Conservation (phyloP, 2,888 invertebrate species). For the Papilio protenor region DNA sequence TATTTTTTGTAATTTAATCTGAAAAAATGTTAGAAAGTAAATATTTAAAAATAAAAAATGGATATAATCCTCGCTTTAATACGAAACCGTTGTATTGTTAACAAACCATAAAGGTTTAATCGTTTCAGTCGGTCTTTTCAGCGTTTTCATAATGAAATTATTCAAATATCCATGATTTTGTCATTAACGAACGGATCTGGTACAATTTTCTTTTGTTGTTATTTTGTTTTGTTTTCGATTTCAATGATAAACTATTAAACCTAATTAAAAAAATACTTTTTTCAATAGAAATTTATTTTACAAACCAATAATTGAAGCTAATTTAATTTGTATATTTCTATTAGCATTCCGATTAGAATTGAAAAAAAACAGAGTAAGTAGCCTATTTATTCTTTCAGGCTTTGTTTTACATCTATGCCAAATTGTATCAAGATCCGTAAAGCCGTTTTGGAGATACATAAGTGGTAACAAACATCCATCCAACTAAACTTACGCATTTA, state of each 20-base stretch:
- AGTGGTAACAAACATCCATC: too few relatives aligned
- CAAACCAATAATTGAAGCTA: too few relatives aligned
- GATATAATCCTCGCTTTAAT: background rate
- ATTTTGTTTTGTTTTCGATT: background rate
- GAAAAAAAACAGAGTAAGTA: too few relatives aligned
- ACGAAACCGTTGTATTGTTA: conserved; percentile 24
- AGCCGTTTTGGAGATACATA: too few relatives aligned
- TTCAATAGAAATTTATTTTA: too few relatives aligned
- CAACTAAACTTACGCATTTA: too few relatives aligned
- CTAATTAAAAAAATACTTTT: too few relatives aligned
- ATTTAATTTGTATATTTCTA: too few relatives aligned
- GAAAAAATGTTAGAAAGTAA: background rate
- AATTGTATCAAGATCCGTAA: too few relatives aligned
- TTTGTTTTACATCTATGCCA: too few relatives aligned
- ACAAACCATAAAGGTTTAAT: conserved; percentile 31
- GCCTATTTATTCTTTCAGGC: too few relatives aligned
- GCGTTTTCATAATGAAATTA: conserved; percentile 7
- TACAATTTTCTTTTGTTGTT: background rate
- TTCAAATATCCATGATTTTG: conserved; percentile 17
- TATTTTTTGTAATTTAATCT: background rate
- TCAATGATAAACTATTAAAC: background rate
- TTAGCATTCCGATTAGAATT: too few relatives aligned
- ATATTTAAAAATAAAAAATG: background rate
- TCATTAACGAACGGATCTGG: background rate
- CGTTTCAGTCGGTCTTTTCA: conserved; percentile 15